These are phyloP conservation scores for Stomatorhinus walkeri DNA, from an alignment of 2,797 vertebrate species.

Conservation along the genomic window DNA sequence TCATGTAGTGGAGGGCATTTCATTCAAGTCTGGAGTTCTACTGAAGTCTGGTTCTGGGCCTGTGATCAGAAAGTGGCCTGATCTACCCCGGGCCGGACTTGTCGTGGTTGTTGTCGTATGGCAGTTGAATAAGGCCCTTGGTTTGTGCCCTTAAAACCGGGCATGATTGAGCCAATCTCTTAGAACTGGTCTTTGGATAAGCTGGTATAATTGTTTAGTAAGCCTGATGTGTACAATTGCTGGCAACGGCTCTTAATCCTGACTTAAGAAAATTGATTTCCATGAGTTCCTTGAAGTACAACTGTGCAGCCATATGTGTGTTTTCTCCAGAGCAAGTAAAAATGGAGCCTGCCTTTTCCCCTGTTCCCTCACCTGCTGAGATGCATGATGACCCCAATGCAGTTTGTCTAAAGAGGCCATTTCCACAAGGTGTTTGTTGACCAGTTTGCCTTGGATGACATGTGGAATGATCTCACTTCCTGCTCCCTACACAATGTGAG, in stretches of 20 bases:
- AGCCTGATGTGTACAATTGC: neutral
- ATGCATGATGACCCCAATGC: neutral
- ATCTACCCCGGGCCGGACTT: neutral
- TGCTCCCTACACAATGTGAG: neutral
- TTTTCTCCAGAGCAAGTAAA: neutral
- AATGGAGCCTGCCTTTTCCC: neutral
- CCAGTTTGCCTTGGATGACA: neutral
- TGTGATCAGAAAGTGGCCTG: neutral
- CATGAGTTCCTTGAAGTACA: neutral
- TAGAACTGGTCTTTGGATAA: neutral
- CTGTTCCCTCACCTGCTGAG: neutral
- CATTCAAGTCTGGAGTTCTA: neutral
- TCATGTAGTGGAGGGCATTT: neutral
- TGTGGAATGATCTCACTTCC: neutral
- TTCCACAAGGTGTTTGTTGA: neutral
- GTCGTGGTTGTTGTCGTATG: neutral
- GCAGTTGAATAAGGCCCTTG: neutral
- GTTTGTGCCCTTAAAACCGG: neutral
- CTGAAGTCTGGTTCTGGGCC: neutral
- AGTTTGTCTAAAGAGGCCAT: neutral
- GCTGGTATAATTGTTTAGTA: neutral
- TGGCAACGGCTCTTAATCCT: neutral
- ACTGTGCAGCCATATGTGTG: neutral
- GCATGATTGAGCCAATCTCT: neutral
- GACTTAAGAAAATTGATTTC: neutral